Conservation (phyloP, 2,888 invertebrate species). For the Acleris holmiana region DNA sequence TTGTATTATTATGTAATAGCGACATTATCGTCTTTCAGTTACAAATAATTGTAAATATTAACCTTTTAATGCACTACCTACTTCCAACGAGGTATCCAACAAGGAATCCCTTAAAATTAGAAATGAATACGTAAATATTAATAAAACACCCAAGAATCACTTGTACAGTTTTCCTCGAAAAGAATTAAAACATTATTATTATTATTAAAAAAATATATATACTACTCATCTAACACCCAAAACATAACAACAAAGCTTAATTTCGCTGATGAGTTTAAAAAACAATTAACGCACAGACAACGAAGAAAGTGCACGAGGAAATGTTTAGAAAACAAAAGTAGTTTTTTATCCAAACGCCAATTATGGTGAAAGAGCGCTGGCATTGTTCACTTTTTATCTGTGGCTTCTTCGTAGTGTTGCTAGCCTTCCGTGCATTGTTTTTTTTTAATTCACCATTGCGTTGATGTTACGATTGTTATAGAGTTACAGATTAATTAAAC, state of each 20-base stretch:
- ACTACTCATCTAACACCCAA: background rate
- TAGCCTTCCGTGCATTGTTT: slow-evolving; percentile 73
- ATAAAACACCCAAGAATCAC: too few species aligned
- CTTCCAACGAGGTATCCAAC: too few species aligned
- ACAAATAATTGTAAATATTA: too few species aligned
- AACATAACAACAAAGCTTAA: background rate
- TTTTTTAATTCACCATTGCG: slow-evolving; percentile 38
- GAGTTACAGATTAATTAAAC: slow-evolving; percentile 22
- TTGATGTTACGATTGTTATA: slow-evolving; percentile 35
- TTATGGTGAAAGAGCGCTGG: slow-evolving; percentile 71
- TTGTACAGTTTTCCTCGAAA: too few species aligned
- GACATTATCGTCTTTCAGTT: too few species aligned
- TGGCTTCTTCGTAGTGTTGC: slow-evolving; percentile 48
- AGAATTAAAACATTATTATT: too few species aligned
- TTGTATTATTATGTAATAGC: too few species aligned
- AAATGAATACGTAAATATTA: too few species aligned
- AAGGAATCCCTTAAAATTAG: too few species aligned
- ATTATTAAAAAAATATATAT: too few species aligned
- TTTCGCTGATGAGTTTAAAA: slow-evolving; percentile 3
- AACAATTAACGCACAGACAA: slow-evolving; percentile 37
- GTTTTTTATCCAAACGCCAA: slow-evolving; percentile 59
- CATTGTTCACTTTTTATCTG: slow-evolving; percentile 66
- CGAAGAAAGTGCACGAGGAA: slow-evolving; percentile 67
- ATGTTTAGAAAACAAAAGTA: slow-evolving; percentile 76
- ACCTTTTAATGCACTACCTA: too few species aligned